Percentiles rank a stretch among this genome's conserved stretches.
Conservation (phyloP, 2,797 vertebrate species). For the Chelon labrosus region DNA sequence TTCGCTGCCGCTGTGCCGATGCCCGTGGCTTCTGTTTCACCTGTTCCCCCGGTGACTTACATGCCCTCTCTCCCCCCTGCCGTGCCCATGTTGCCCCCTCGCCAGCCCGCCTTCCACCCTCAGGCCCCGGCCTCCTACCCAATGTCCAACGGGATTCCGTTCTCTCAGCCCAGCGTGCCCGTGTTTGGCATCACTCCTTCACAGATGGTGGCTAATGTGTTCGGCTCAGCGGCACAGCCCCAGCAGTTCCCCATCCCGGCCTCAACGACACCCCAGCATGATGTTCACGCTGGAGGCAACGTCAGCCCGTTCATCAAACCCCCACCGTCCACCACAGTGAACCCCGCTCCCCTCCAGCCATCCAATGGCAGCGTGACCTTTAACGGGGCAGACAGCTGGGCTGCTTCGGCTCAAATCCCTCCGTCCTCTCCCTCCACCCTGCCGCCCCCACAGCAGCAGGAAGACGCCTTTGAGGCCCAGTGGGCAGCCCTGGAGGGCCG, state of each 20-base stretch:
- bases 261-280: constrained; percentile 74
- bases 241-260: constrained; percentile 80
- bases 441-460: constrained; percentile 66
- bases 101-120: constrained; percentile 88
- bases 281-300: constrained; percentile 76
- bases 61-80: constrained; percentile 85
- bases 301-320: constrained; percentile 76
- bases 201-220: constrained; percentile 98
- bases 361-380: constrained; percentile 78
- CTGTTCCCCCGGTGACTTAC: constrained; percentile 85
- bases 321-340: constrained; percentile 37
- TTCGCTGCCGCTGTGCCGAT: constrained; percentile 59
- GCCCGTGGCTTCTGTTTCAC: constrained; percentile 75
- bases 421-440: constrained; percentile 63
- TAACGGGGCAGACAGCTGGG: constrained; percentile 89
- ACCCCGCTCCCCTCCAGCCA: constrained; percentile 55
- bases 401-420: constrained; percentile 61
- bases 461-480: constrained; percentile 96
- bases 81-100: constrained; percentile 88
- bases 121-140: constrained; percentile 85
- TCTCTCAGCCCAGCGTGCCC: constrained; percentile 89
- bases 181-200: constrained; percentile 97
- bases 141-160: constrained; percentile 92
- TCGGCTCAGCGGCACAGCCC: constrained; percentile 91
- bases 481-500: constrained; percentile 96